Evolutionary conservation across 2,113 vertebrate species (phyloP), one percentile per base, ranked within the genome.

Genomic region (Heterochromis multidens): DNA sequence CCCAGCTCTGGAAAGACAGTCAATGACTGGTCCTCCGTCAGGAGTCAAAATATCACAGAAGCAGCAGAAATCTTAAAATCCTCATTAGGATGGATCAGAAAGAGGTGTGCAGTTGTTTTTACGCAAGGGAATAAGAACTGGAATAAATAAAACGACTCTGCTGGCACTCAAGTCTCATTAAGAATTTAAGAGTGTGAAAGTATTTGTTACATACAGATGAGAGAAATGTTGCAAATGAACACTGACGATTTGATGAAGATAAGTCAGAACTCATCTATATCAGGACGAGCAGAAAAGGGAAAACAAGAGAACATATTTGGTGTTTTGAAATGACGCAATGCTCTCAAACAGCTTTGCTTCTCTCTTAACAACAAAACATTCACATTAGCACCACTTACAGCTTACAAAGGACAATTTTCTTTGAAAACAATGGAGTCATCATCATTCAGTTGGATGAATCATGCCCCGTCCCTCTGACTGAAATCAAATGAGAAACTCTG

Each of bases 1-100:
- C 93, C 89, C 93, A 90, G 54, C 56, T 77, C 57, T n/a, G 79
- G 31, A 61, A 61, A 19, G 82, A 54, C 80, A 35, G 59, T 46
- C 60, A 25, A 8, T 27, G 46, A 70, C 5, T 77, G 85, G 79
- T 84, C 87, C 88, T 60, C 49, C 1, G 1, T 82, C 33, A 65
- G 62, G 27, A 87, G 52, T 70, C 0, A 7, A 35, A 74, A 80
- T 40, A 23, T 31, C 27, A 60, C 19, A 59, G 31, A 57, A 90
- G 78, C 67, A 77, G 70, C 84, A 79, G 35, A 58, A 84, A 67
- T 29, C 25, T 49, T 23, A 11, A 77, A 77, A 57, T 27, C 21
- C 25, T 60, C 31, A 14, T 40, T 3, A 21, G 61, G 37, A 80
- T 4, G 10, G 17, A 80, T 37, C 43, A 67, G 72, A 57, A 19